Percentiles rank a stretch among this genome's conserved stretches.
Evolutionary conservation across 2,888 invertebrate genomes (phyloP).

Genomic region (Lutraria lutraria): DNA sequence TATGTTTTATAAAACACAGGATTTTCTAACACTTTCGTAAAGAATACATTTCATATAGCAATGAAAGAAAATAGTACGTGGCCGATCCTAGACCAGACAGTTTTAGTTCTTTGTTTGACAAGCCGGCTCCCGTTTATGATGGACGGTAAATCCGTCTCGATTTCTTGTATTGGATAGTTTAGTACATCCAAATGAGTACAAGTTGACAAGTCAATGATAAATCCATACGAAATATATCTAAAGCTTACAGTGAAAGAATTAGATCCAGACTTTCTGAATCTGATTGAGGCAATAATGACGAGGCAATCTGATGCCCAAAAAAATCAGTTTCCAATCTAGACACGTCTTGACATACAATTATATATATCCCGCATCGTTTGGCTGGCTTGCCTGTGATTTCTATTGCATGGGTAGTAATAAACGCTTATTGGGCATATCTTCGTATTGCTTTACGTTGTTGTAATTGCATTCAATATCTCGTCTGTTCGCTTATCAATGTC

Average conservation of each 20-base stretch:
- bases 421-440: not conserved
- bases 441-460: not conserved
- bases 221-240: not conserved
- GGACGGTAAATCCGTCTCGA: too few relatives aligned
- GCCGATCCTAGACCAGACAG: too few relatives aligned
- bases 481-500: not conserved
- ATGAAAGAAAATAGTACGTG: too few relatives aligned
- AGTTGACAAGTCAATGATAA: not conserved
- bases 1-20: too few relatives aligned
- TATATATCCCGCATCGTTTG: not conserved
- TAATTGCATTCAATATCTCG: not conserved
- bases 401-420: slow-evolving; percentile 1
- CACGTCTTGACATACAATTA: not conserved
- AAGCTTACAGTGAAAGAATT: not conserved
- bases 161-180: too few relatives aligned
- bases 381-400: not conserved
- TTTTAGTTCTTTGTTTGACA: too few relatives aligned
- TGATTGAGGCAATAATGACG: not conserved
- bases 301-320: not conserved
- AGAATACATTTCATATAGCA: too few relatives aligned
- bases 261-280: not conserved
- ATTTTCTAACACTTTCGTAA: too few relatives aligned
- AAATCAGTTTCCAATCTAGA: not conserved
- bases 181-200: not conserved
- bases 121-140: too few relatives aligned